Percentiles rank a stretch among this genome's conserved stretches.
These are phyloP conservation scores for Nematopogon swammerdamellus DNA, from an alignment of 2,888 invertebrate species.

Conservation along the genomic window DNA sequence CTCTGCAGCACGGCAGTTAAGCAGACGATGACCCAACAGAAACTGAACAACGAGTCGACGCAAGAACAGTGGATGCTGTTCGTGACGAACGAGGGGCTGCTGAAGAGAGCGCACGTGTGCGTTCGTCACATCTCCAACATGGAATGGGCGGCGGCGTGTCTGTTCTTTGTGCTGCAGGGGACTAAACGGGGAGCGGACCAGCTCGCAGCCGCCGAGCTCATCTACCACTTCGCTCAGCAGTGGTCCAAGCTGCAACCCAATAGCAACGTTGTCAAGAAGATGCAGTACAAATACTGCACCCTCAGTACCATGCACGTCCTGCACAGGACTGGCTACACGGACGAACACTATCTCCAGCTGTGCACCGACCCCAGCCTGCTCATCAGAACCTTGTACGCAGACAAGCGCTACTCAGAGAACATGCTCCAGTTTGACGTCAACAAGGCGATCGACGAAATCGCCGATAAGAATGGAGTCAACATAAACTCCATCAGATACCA, in stretches of 20 bases:
- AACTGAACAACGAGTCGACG: constrained; percentile 20
- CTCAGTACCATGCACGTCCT: constrained; percentile 46
- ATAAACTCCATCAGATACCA: constrained; percentile 45
- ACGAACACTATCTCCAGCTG: constrained; percentile 41
- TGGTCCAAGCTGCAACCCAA: constrained; percentile 48
- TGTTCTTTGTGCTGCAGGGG: constrained; percentile 49
- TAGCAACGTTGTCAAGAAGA: constrained; percentile 44
- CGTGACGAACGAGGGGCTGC: constrained; percentile 13
- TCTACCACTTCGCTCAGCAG: constrained; percentile 48
- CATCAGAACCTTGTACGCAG: constrained; percentile 42
- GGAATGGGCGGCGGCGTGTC: constrained; percentile 53
- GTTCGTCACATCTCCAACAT: constrained; percentile 47
- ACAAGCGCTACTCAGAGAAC: constrained; percentile 39
- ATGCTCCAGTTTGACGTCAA: constrained; percentile 42
- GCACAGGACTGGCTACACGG: constrained; percentile 46
- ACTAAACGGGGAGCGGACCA: constrained; percentile 50
- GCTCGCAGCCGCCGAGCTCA: constrained; percentile 48
- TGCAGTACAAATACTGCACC: constrained; percentile 43
- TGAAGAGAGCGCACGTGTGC: constrained; percentile 45
- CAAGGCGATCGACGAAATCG: constrained; percentile 46
- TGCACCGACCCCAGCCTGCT: constrained; percentile 43
- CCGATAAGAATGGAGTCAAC: constrained; percentile 46
- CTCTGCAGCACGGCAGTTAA: constrained; percentile 51
- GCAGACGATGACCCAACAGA: constrained; percentile 49
- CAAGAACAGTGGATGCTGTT: neutral